A percentile compares a stretch with the other conserved stretches of the same genome.
These are phyloP conservation scores for Sepioteuthis lessoniana DNA, from an alignment of 2,888 invertebrate species.

Conservation along the genomic window DNA sequence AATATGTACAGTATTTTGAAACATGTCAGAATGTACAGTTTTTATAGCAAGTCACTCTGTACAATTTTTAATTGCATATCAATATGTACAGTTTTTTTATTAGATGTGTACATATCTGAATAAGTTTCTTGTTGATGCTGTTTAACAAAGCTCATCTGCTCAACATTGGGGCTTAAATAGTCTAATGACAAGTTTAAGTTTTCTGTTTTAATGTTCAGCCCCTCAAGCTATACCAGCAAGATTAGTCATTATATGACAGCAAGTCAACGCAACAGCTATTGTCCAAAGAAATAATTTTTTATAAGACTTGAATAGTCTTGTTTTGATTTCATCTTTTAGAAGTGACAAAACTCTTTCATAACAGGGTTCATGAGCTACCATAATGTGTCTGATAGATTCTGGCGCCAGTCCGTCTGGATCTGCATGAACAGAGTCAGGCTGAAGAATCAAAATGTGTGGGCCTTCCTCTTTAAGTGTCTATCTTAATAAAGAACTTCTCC, in stretches of 20 bases:
- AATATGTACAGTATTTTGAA: too few relatives aligned
- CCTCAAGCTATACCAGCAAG: neutral
- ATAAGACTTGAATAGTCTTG: neutral
- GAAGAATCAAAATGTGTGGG: neutral
- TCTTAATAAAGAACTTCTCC: neutral
- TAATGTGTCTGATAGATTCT: neutral
- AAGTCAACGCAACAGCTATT: neutral
- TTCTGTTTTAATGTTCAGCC: neutral
- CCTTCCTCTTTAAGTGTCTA: neutral
- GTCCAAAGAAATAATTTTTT: neutral
- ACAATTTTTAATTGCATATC: too few relatives aligned
- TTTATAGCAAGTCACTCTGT: too few relatives aligned
- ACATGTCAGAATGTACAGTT: too few relatives aligned
- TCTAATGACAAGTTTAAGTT: neutral
- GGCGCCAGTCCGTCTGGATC: neutral
- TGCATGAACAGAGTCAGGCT: neutral
- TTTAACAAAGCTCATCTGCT: neutral
- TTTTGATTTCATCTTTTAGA: conserved; percentile 16
- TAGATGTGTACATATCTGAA: neutral
- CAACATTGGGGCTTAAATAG: neutral
- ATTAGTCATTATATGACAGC: neutral
- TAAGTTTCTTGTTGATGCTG: neutral
- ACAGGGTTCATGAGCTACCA: neutral
- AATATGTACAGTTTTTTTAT: neutral
- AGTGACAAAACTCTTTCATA: conserved; percentile 6